Percentiles rank a stretch among this genome's conserved stretches.
Conservation (phyloP, 2,113 vertebrate genomes). For the Triplophysa siluroides region DNA sequence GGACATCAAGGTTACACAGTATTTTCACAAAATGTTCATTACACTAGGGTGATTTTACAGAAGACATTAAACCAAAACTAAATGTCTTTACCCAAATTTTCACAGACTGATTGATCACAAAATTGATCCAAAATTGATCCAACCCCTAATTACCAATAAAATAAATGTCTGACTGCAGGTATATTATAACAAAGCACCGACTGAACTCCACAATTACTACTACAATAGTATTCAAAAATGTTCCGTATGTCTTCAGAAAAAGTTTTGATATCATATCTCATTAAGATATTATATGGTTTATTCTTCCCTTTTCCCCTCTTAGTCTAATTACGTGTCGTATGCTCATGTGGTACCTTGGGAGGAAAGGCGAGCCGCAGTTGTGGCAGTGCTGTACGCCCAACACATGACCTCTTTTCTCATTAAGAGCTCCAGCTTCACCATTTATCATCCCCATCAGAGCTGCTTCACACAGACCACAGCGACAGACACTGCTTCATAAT, state of each 20-base stretch:
- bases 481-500: constrained; percentile 61
- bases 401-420: constrained; percentile 59
- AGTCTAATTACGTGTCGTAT: constrained; percentile 45
- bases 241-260: not conserved
- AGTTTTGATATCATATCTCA: constrained; percentile 33
- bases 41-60: too few species aligned
- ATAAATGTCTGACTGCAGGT: not conserved
- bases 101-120: too few species aligned
- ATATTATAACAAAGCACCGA: not conserved
- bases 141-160: too few species aligned
- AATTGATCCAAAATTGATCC: too few species aligned
- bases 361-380: constrained; percentile 51
- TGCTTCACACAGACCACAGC: constrained; percentile 46
- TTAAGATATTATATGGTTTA: constrained; percentile 34
- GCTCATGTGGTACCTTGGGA: constrained; percentile 53
- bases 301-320: constrained; percentile 34
- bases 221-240: not conserved
- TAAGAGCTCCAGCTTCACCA: constrained; percentile 53
- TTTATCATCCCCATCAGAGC: constrained; percentile 58
- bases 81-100: too few species aligned
- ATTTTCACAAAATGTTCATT: too few species aligned
- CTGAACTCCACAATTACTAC: constrained; percentile 1
- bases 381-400: constrained; percentile 51
- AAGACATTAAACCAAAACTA: too few species aligned
- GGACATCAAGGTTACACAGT: too few species aligned